phyloP scores from a whole-genome alignment of 2,113 vertebrate genomes.

The Laterallus jamaicensis region DNA sequence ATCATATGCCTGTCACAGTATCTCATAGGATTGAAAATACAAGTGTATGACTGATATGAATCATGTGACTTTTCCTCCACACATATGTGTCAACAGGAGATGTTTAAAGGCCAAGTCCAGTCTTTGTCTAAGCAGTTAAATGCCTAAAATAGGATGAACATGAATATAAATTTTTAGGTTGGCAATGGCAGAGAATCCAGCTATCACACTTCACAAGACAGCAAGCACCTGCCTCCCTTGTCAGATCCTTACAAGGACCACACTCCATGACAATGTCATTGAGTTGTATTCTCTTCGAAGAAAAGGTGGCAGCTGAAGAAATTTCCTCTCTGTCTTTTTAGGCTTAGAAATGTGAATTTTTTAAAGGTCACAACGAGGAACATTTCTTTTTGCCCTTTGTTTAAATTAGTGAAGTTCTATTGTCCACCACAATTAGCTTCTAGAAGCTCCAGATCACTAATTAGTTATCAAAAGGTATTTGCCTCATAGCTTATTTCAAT shows the following conservation, averaged over 20 bases:
- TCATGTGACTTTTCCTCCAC: background rate
- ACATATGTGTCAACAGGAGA: background rate
- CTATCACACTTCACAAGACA: background rate
- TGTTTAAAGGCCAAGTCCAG: background rate
- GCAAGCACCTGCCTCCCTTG: background rate
- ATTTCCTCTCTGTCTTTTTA: background rate
- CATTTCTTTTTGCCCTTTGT: background rate
- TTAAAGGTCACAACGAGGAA: background rate
- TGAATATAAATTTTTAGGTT: background rate
- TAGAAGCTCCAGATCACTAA: background rate
- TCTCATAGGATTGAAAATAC: background rate
- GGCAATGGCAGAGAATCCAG: background rate
- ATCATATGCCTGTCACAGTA: background rate
- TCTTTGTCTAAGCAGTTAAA: background rate
- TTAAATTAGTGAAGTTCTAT: background rate
- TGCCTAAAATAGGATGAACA: background rate
- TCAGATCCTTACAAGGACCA: background rate
- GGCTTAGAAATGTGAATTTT: background rate
- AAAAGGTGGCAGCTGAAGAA: background rate
- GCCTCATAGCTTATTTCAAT: background rate
- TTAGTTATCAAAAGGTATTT: background rate
- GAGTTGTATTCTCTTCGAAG: background rate
- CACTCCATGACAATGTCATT: fast-evolving
- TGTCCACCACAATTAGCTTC: background rate
- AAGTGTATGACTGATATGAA: background rate